phyloP scores from a whole-genome alignment of 2,113 vertebrate genomes.

The Nothoprocta pentlandii region DNA sequence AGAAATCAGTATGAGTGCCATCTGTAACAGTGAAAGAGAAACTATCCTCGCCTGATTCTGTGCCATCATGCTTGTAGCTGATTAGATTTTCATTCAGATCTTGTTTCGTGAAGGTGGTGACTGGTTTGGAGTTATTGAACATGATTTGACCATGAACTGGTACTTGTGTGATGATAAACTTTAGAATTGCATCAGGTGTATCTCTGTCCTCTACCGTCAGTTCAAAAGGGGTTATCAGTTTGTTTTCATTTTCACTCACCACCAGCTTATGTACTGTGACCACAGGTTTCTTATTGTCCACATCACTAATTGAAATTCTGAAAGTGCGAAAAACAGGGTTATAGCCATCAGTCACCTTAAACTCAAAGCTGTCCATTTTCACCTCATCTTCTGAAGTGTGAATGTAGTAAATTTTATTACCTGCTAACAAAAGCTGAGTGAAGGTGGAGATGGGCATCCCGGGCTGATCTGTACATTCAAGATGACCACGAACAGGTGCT shows the following conservation, averaged over 20 bases:
- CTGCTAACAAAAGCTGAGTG: conserved; percentile 93
- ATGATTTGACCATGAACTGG: conserved; percentile 91
- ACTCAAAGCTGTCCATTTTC: conserved; percentile 98
- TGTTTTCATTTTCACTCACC: conserved; percentile 88
- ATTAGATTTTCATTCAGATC: conserved; percentile 96
- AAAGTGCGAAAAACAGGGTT: conserved; percentile 97
- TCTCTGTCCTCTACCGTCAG: conserved; percentile 93
- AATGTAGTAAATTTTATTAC: conserved; percentile 94
- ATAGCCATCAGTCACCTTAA: conserved; percentile 94
- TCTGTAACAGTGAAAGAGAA: conserved; percentile 96
- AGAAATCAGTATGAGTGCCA: conserved; percentile 94
- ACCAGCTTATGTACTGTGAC: conserved; percentile 87
- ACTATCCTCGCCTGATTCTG: conserved; percentile 87
- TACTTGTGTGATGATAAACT: conserved; percentile 89
- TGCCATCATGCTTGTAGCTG: conserved; percentile 93
- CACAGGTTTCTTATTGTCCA: conserved; percentile 96
- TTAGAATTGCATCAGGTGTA: conserved; percentile 84
- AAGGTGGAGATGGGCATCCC: conserved; percentile 90
- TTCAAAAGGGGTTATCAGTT: conserved; percentile 95
- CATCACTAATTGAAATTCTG: conserved; percentile 91
- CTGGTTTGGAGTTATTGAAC: conserved; percentile 84
- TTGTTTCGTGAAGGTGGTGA: conserved; percentile 90
- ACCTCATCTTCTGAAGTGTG: conserved; percentile 94
- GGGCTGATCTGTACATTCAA: conserved; percentile 91
- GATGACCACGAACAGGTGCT: conserved; percentile 89